Base-by-base conservation (phyloP, 2,888 invertebrate species). In the Eupithecia inturbata region DNA sequence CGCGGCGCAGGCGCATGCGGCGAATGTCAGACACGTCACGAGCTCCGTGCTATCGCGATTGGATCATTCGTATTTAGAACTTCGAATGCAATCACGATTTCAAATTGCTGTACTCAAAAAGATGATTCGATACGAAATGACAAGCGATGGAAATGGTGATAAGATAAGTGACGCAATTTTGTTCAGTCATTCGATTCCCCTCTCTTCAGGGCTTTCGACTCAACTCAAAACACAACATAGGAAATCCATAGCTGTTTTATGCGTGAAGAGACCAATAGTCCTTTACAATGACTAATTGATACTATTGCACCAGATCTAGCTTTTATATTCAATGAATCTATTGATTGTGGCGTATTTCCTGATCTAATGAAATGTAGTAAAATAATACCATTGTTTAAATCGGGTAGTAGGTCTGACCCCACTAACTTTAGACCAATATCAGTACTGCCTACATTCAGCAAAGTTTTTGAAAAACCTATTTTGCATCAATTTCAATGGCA, bases 11-110 rank as follows among this genome's bases (percentile, higher is more conserved):
- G 57, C 57, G 57, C 57, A 88, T 89, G 91, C 89, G 85, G 92
- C 93, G 93, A 94, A 94, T 94, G 94, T 93, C 94, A 93, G 93
- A 92, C 94, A 92, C 93, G 94, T 94, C 94, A 94, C 94, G 92
- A 92, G 91, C 92, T 91, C 91, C 90, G 89, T 90, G 88, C 89
- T 89, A 89, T 88, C 91, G 90, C 88, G 90, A 88, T 90, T 88
- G 88, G 89, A 90, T 91, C 90, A 88, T 87, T 91, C 82, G 87
- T 86, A 91, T 91, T 90, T 87, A 87, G 85, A 92, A 88, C 87
- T 87, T 81, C 80, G 85, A 91, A 90, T 88, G 87, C 85, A 87
- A 91, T 91, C 90, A 91, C 88, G 88, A 90, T 81, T 84, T 84
- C 84, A 83, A 85, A 83, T 82, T 84, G 85, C 80, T 82, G 80